phyloP scores from a whole-genome alignment of 2,888 invertebrate genomes.

The Apoda limacodes region DNA sequence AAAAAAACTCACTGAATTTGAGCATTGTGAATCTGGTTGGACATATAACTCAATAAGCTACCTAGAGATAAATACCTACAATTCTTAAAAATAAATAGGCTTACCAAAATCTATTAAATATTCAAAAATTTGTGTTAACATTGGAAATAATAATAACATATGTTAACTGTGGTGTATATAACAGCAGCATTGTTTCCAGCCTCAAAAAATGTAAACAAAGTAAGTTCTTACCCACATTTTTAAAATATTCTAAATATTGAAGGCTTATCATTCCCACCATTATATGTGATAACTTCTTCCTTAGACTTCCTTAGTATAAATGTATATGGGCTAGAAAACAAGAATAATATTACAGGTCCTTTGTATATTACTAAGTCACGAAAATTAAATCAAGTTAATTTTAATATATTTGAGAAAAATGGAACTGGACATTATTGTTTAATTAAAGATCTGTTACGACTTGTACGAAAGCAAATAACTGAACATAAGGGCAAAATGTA shows the following conservation, averaged over 20 bases:
- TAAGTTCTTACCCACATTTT: slow-evolving; percentile 14
- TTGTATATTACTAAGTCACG: slow-evolving; percentile 10
- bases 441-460: slow-evolving; percentile 14
- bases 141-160: slow-evolving; percentile 8
- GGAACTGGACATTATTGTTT: too few species aligned
- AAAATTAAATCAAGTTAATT: slow-evolving; percentile 16
- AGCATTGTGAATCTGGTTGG: slow-evolving; percentile 15
- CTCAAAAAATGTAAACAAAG: slow-evolving; percentile 10
- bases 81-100: slow-evolving; percentile 7
- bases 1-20: slow-evolving; percentile 9
- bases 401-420: too few species aligned
- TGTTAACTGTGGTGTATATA: slow-evolving; percentile 13
- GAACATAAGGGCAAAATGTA: slow-evolving; percentile 13
- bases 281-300: too few species aligned
- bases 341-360: slow-evolving; percentile 14
- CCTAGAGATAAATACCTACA: slow-evolving; percentile 15
- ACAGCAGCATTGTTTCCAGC: slow-evolving; percentile 9
- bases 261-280: slow-evolving; percentile 14
- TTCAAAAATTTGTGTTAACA: slow-evolving; percentile 12
- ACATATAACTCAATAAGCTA: slow-evolving; percentile 8
- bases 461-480: slow-evolving; percentile 15
- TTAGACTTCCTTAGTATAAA: slow-evolving; percentile 14
- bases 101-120: slow-evolving; percentile 6
- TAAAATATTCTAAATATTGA: slow-evolving; percentile 9
- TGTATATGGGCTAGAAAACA: slow-evolving; percentile 15